Evolutionary conservation across 2,888 invertebrate species (phyloP), one percentile per base, ranked within the genome.

Genomic region (Villa cingulata): DNA sequence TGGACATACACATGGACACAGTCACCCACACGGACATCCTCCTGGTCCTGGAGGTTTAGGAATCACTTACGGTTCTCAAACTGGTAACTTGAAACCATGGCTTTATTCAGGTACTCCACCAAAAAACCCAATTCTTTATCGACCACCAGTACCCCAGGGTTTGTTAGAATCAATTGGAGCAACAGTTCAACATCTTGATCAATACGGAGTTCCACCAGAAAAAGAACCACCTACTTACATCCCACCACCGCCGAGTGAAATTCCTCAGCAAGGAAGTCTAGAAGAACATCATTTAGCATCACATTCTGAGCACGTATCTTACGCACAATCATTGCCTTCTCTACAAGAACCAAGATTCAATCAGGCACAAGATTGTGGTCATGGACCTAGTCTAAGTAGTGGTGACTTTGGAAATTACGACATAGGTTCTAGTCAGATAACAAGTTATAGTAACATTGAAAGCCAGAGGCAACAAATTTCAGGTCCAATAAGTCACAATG

Each of bases 101-200:
- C 54, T 61, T 16, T 54, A 55, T 27, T 57, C 56, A 37, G 60
- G 59, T 17, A 56, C 55, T n/a, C 56, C 59, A 1, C 64, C 62
- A 1, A 72, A 72, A 58, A 73, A 73, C 32, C 86, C 86, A 0
- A 74, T 85, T 6, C 75, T 80, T 54, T 85, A 83, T 63, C 74
- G 83, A 41, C 81, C 83, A n/a, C 77, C 82, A 0, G 81, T 86
- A 0, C 84, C 85, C 0, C 72, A 75, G 43, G 83, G 82, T 1
- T 65, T 86, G 5, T 68, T 85, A 4, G 75, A 81, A 54, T 80
- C 76, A 44, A 77, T 80, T 52, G 82, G 76, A 1, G 76, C 80
- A 44, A 71, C 74, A 1, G 78, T 77, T 0, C 74, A 76, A 42
- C 76, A 78, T 17, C 76, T 81, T 55, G 80, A 81, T 58, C 65